Evolutionary conservation across 2,888 invertebrate species (phyloP).

Genomic region (Xanthia icteritia): DNA sequence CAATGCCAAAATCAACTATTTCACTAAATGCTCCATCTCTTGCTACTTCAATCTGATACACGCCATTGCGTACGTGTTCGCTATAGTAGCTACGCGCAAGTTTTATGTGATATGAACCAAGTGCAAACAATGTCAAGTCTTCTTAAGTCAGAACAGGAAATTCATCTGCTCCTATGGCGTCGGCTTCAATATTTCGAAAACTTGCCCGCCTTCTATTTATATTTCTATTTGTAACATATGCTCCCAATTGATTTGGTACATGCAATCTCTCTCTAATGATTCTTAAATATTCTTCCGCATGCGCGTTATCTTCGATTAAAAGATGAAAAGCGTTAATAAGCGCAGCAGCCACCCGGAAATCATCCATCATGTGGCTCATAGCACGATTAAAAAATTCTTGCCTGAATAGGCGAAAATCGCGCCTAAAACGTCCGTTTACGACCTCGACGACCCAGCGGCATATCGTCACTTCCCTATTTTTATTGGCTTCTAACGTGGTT

Average conservation of each 20-base stretch:
- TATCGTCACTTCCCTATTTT: slow-evolving; percentile 17
- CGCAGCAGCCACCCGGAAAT: slow-evolving; percentile 45
- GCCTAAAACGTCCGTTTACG: slow-evolving; percentile 12
- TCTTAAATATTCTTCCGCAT: slow-evolving; percentile 39
- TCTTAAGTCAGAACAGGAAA: slow-evolving; percentile 21
- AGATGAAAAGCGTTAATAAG: slow-evolving; percentile 48
- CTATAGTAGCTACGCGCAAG: no score
- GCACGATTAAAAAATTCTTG: slow-evolving; percentile 48
- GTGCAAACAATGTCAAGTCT: slow-evolving; percentile 14
- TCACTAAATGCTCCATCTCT: no score
- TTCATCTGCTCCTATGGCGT: slow-evolving; percentile 10
- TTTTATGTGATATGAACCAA: no score
- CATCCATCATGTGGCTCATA: slow-evolving; percentile 52
- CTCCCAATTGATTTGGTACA: slow-evolving; percentile 20
- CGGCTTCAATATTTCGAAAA: slow-evolving; percentile 10
- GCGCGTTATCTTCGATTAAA: slow-evolving; percentile 36
- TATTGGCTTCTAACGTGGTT: not conserved
- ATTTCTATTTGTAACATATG: slow-evolving; percentile 15
- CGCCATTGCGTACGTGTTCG: no score
- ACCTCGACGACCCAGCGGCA: slow-evolving; percentile 23
- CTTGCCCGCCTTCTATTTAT: slow-evolving; percentile 18
- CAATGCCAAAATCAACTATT: no score
- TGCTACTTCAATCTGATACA: no score
- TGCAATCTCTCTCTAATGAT: slow-evolving; percentile 36
- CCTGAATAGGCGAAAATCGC: slow-evolving; percentile 15